Conservation (phyloP, 2,797 vertebrate species). For the Bryconaethiops microstoma region DNA sequence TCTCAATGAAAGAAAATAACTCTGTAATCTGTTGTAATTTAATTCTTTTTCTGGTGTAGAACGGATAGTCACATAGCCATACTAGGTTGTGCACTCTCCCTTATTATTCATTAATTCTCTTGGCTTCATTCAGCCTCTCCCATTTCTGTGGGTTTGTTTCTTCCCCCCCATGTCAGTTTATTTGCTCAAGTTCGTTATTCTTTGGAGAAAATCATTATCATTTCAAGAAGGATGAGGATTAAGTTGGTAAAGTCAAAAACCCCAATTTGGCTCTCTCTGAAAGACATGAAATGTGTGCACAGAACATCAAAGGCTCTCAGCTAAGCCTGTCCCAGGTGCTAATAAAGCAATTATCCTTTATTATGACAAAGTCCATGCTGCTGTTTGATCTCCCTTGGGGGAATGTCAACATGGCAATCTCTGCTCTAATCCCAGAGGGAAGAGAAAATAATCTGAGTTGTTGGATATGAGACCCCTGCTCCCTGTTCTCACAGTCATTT, state of each 20-base stretch:
- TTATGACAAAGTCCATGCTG: slow-evolving; percentile 33
- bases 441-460: slow-evolving; percentile 42
- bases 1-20: slow-evolving; percentile 68
- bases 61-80: slow-evolving; percentile 60
- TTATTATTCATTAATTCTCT: slow-evolving; percentile 58
- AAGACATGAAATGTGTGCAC: slow-evolving; percentile 26
- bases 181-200: slow-evolving; percentile 57
- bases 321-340: slow-evolving; percentile 40
- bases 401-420: slow-evolving; percentile 35
- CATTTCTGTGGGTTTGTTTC: slow-evolving; percentile 43
- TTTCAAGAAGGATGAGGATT: slow-evolving; percentile 48
- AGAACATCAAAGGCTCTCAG: slow-evolving; percentile 3
- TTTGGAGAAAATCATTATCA: slow-evolving; percentile 58
- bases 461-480: slow-evolving; percentile 20
- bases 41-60: slow-evolving; percentile 48
- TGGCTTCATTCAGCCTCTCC: slow-evolving; percentile 56
- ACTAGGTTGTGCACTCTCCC: slow-evolving; percentile 56
- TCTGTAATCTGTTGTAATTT: slow-evolving; percentile 69
- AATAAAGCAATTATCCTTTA: slow-evolving; percentile 53
- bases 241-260: slow-evolving; percentile 42
- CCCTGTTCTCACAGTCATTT: not conserved
- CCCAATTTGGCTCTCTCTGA: slow-evolving; percentile 35
- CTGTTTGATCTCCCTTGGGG: slow-evolving; percentile 33
- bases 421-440: slow-evolving; percentile 31
- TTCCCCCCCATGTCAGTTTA: slow-evolving; percentile 53